Percentiles rank a stretch among this genome's conserved stretches.
Evolutionary conservation across 2,113 vertebrate genomes (phyloP).

Genomic region (Argyrosomus japonicus): DNA sequence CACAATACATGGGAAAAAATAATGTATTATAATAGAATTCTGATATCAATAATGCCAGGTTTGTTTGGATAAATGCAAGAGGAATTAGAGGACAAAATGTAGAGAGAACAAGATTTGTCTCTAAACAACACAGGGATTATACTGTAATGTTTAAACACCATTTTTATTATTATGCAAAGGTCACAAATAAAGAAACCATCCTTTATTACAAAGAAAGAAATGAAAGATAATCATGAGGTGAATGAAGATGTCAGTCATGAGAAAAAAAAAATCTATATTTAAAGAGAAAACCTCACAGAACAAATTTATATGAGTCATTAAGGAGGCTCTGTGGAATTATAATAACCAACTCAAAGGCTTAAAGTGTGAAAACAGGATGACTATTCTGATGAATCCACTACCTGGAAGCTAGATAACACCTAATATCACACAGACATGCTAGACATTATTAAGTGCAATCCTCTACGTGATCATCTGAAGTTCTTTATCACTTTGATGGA

Average conservation of each 20-base stretch:
- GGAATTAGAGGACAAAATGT: not conserved
- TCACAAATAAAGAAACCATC: not conserved
- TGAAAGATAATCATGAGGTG: not conserved
- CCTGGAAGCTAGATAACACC: not conserved
- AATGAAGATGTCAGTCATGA: not conserved
- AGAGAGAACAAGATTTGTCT: no score
- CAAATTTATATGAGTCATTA: not conserved
- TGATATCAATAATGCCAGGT: not conserved
- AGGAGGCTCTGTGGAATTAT: conserved; percentile 6
- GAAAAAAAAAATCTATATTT: not conserved
- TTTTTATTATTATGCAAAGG: not conserved
- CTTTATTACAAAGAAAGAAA: not conserved
- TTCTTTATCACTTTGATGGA: conserved; percentile 8
- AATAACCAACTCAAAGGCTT: conserved; percentile 10
- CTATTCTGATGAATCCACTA: not conserved
- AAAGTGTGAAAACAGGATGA: conserved; percentile 3
- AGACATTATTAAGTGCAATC: not conserved
- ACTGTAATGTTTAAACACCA: not conserved
- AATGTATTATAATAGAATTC: not conserved
- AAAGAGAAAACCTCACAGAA: no score
- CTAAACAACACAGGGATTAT: not conserved
- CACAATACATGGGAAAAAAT: not conserved
- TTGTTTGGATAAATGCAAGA: not conserved
- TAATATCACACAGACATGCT: not conserved
- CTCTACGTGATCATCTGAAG: not conserved